phyloP scores from a whole-genome alignment of 2,888 invertebrate genomes.

The Aromia moschata region DNA sequence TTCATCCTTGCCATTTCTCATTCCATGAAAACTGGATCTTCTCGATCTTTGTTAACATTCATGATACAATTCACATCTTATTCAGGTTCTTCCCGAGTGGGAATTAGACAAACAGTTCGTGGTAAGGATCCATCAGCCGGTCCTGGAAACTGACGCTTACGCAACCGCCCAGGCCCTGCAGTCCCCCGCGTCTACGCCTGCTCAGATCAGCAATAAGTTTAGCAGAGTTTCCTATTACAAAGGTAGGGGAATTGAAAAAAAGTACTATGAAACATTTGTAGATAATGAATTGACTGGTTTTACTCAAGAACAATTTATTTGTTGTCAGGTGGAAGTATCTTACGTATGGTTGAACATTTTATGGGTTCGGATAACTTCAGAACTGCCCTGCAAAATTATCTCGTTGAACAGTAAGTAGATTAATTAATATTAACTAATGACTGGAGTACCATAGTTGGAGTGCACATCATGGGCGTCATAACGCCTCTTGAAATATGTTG shows the following conservation, averaged over 20 bases:
- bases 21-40: too few relatives aligned
- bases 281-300: too few relatives aligned
- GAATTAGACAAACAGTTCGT: constrained; percentile 76
- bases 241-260: too few relatives aligned
- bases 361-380: constrained; percentile 67
- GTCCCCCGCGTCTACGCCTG: constrained; percentile 66
- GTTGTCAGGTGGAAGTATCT: constrained; percentile 57
- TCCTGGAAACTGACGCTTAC: constrained; percentile 69
- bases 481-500: too few relatives aligned
- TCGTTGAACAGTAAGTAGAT: constrained; percentile 51
- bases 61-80: too few relatives aligned
- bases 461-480: too few relatives aligned
- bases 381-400: constrained; percentile 67
- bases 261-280: too few relatives aligned
- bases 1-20: too few relatives aligned
- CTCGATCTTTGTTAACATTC: too few relatives aligned
- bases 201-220: constrained; percentile 71
- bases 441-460: too few relatives aligned
- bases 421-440: too few relatives aligned
- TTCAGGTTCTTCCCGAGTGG: constrained; percentile 59
- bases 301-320: too few relatives aligned
- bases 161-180: constrained; percentile 69
- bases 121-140: constrained; percentile 73
- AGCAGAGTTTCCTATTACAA: constrained; percentile 65
- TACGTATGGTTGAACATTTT: constrained; percentile 75